Percentiles rank a stretch among this genome's conserved stretches.
Conservation (phyloP, 1,140 invertebrate species). For the Scaptomyza pallida region DNA sequence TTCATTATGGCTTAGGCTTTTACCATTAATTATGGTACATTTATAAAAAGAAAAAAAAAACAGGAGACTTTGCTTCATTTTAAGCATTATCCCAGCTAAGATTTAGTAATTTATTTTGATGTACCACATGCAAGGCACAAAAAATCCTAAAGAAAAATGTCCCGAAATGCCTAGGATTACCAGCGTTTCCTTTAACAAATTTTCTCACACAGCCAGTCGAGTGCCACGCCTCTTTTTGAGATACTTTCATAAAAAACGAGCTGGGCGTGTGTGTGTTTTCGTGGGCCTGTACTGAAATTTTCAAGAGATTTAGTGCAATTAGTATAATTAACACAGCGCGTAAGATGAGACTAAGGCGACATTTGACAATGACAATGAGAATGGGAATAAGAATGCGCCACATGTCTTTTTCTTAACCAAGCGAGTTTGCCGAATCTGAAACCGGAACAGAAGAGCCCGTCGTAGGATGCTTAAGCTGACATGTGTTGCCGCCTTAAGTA, state of each 20-base stretch:
- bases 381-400: constrained; percentile 40
- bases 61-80: constrained; percentile 27
- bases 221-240: constrained; percentile 59
- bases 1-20: constrained; percentile 12
- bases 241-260: constrained; percentile 46
- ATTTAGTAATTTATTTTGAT: constrained; percentile 68
- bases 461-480: constrained; percentile 65
- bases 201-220: constrained; percentile 62
- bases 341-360: constrained; percentile 74
- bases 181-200: constrained; percentile 45
- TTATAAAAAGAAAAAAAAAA: constrained; percentile 11
- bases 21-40: constrained; percentile 64
- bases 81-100: constrained; percentile 63
- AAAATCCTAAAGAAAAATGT: constrained; percentile 2
- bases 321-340: constrained; percentile 76
- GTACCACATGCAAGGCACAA: constrained; percentile 66
- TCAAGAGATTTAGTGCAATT: constrained; percentile 82
- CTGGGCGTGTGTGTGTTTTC: constrained; percentile 6
- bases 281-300: constrained; percentile 54
- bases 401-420: constrained; percentile 59
- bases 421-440: constrained; percentile 13
- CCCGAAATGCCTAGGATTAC: constrained; percentile 50
- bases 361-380: constrained; percentile 66
- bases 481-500: constrained; percentile 62
- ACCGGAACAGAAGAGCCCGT: too few relatives aligned